These are phyloP conservation scores for Drosophila neocordata DNA, from an alignment of 1,140 invertebrate genomes.

Conservation along the genomic window DNA sequence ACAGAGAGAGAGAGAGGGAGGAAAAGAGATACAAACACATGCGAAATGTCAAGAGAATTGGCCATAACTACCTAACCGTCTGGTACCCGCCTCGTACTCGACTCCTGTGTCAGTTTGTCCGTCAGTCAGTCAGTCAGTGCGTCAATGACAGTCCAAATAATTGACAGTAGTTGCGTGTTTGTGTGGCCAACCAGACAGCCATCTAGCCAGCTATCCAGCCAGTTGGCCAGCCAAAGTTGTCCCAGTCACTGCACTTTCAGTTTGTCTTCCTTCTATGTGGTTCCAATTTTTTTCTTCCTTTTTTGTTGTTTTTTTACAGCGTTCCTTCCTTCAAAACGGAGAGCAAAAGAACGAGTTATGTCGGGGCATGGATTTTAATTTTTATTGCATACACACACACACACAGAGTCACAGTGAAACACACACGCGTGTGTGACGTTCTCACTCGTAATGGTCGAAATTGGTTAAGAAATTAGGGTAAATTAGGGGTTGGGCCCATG, in stretches of 20 bases:
- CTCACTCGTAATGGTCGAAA: slow-evolving; percentile 77
- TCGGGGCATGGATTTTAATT: slow-evolving; percentile 75
- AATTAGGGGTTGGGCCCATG: slow-evolving; percentile 78
- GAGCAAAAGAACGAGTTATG: slow-evolving; percentile 66
- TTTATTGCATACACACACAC: slow-evolving; percentile 69
- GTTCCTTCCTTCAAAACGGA: slow-evolving; percentile 15
- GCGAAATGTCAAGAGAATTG: slow-evolving; percentile 76
- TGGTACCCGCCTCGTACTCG: slow-evolving; percentile 12
- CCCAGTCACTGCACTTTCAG: slow-evolving; percentile 24
- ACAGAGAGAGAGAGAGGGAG: slow-evolving; percentile 62
- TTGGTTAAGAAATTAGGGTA: slow-evolving; percentile 82
- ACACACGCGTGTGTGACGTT: slow-evolving; percentile 8
- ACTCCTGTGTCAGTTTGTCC: slow-evolving; percentile 30
- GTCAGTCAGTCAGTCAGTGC: slow-evolving; percentile 67
- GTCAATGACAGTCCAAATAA: slow-evolving; percentile 80
- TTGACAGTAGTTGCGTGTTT: slow-evolving; percentile 82
- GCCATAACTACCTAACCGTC: slow-evolving; percentile 37
- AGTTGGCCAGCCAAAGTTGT: slow-evolving; percentile 46
- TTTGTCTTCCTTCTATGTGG: slow-evolving; percentile 18
- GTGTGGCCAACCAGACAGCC: slow-evolving; percentile 77
- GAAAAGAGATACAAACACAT: slow-evolving; percentile 52
- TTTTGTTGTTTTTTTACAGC: neutral
- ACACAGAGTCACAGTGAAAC: neutral
- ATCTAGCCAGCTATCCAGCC: slow-evolving; percentile 45
- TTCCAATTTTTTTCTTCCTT: neutral